Evolutionary conservation across 2,888 invertebrate species (phyloP).

Genomic region (Drosophila flavopinicola): DNA sequence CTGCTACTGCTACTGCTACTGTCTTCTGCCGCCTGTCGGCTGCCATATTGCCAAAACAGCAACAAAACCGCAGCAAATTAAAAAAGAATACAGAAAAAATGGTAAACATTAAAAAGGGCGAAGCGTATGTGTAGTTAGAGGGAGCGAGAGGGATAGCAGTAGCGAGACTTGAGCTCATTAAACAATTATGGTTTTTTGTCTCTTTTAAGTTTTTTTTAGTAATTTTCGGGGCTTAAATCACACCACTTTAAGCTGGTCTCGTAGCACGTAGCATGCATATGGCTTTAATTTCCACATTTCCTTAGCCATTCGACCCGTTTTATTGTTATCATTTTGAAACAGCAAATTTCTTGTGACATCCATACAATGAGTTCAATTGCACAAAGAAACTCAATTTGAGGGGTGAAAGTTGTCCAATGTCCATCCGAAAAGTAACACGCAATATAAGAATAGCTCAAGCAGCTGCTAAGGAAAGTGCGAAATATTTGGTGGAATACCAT

Average conservation of each 20-base stretch:
- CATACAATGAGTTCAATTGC: not conserved
- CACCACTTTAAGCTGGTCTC: conserved; percentile 41
- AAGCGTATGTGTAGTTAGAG: not conserved
- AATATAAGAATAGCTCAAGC: not conserved
- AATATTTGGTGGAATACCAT: not conserved
- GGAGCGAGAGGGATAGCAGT: conserved; percentile 12
- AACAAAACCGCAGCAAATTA: not conserved
- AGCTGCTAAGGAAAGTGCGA: not conserved
- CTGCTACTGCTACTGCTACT: conserved; percentile 24
- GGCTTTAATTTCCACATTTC: conserved; percentile 26
- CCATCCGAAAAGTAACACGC: not conserved
- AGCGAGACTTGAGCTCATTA: conserved; percentile 50
- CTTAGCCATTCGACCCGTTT: not conserved
- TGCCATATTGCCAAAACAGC: conserved; percentile 48
- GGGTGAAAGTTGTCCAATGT: not conserved
- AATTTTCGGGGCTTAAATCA: conserved; percentile 49
- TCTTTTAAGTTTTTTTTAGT: conserved; percentile 35
- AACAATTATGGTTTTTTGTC: conserved; percentile 63
- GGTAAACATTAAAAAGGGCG: conserved; percentile 29
- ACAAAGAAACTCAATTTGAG: not conserved
- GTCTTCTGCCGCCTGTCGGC: conserved; percentile 30
- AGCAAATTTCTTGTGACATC: not conserved
- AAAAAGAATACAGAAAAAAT: conserved; percentile 6
- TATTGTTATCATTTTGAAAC: conserved; percentile 10
- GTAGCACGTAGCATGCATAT: conserved; percentile 4